A percentile compares a stretch with the other conserved stretches of the same genome.
phyloP scores from a whole-genome alignment of 2,888 invertebrate genomes.

The Onchidella celtica region DNA sequence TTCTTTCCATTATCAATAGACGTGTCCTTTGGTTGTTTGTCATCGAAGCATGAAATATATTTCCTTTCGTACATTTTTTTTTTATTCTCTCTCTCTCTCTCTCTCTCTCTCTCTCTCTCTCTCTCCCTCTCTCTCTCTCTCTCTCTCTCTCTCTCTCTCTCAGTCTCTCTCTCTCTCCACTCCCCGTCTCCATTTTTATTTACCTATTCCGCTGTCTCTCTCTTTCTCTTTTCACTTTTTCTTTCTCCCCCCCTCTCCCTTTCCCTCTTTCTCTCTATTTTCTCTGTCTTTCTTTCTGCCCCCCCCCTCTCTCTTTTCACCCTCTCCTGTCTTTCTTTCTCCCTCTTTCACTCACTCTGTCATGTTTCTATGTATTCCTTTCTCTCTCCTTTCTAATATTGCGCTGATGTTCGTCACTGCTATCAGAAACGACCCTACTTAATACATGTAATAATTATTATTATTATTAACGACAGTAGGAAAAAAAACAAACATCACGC shows the following conservation, averaged over 20 bases:
- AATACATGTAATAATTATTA: too few species aligned
- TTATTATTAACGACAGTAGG: too few species aligned
- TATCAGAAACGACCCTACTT: too few species aligned
- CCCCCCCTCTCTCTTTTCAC: background rate
- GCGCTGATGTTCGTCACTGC: too few species aligned
- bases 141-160: background rate
- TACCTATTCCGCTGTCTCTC: background rate
- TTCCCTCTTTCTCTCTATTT: too few species aligned
- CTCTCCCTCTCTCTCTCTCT: constrained; percentile 14
- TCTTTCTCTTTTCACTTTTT: background rate
- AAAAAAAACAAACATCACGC: too few species aligned
- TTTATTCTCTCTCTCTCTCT: background rate
- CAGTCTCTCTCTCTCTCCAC: background rate
- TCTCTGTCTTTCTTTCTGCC: background rate
- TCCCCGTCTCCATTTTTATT: background rate
- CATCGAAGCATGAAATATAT: background rate
- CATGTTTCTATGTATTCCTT: background rate
- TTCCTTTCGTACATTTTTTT: background rate
- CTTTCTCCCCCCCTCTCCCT: background rate
- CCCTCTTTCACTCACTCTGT: background rate
- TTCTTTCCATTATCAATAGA: too few species aligned
- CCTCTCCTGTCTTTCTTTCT: background rate
- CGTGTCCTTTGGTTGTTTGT: too few species aligned
- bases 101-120: constrained; percentile 19
- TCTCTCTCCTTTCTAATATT: background rate